phyloP scores from a whole-genome alignment of 1,140 invertebrate species.

The Heliconius eleuchia region DNA sequence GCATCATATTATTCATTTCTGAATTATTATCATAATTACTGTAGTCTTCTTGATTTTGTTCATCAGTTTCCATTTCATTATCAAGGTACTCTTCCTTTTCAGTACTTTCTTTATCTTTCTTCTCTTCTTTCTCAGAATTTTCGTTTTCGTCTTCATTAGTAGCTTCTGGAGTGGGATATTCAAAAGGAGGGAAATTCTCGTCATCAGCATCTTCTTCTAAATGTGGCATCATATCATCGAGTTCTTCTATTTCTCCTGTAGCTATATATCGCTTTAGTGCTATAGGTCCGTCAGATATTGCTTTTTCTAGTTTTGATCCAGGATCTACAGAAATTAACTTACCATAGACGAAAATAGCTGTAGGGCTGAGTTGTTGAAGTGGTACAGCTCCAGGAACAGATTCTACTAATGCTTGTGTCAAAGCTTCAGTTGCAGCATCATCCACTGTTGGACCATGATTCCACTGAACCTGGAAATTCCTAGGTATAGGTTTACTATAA shows the following conservation, averaged over 20 bases:
- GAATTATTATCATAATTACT: slow-evolving; percentile 63
- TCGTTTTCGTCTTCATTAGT: slow-evolving; percentile 57
- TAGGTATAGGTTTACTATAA: slow-evolving; percentile 97
- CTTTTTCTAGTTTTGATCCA: slow-evolving; percentile 87
- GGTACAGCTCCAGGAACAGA: slow-evolving; percentile 87
- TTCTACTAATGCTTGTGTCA: slow-evolving; percentile 86
- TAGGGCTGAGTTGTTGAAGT: slow-evolving; percentile 86
- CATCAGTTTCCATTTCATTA: slow-evolving; percentile 55
- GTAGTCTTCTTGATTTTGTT: slow-evolving; percentile 52
- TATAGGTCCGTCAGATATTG: slow-evolving; percentile 88
- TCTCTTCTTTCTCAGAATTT: slow-evolving; percentile 46
- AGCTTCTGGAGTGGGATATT: slow-evolving; percentile 64
- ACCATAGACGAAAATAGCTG: slow-evolving; percentile 90
- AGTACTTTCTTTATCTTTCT: slow-evolving; percentile 57
- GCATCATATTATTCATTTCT: slow-evolving; percentile 52
- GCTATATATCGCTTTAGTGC: slow-evolving; percentile 88
- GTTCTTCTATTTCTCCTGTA: slow-evolving; percentile 89
- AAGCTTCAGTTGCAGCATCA: slow-evolving; percentile 83
- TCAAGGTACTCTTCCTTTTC: slow-evolving; percentile 65
- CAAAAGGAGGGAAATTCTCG: slow-evolving; percentile 71
- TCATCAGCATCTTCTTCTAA: slow-evolving; percentile 84
- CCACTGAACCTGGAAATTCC: slow-evolving; percentile 98
- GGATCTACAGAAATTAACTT: slow-evolving; percentile 89
- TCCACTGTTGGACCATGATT: slow-evolving; percentile 86
- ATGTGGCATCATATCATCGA: slow-evolving; percentile 87